phyloP scores from a whole-genome alignment of 2,888 invertebrate species.

The Drosophila neotestacea region DNA sequence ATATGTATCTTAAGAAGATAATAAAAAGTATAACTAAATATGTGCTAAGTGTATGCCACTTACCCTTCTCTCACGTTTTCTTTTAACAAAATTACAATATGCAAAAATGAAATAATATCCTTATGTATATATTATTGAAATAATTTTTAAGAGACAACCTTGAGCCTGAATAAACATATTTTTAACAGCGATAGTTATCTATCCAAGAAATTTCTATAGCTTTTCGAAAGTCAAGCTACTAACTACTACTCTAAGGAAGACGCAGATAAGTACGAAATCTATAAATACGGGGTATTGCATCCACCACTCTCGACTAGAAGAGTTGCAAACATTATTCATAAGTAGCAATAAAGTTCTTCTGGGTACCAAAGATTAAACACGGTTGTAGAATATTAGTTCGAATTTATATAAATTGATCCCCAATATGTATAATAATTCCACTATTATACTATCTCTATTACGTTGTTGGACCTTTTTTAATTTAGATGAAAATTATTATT shows the following conservation, averaged over 20 bases:
- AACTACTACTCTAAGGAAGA: not conserved
- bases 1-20: slow-evolving; percentile 36
- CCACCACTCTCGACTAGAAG: no score
- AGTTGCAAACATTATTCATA: no score
- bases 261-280: not conserved
- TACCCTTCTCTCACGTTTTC: slow-evolving; percentile 21
- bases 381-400: no score
- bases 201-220: not conserved
- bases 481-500: not conserved
- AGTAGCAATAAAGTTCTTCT: no score
- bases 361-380: no score
- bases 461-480: not conserved
- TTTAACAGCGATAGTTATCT: not conserved
- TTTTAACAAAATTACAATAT: slow-evolving; percentile 7
- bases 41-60: slow-evolving; percentile 73
- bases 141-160: not conserved
- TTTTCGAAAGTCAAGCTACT: not conserved
- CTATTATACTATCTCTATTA: no score
- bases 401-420: no score
- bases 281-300: no score
- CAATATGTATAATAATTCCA: no score
- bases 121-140: slow-evolving; percentile 1
- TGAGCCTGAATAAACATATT: not conserved
- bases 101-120: not conserved
- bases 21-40: slow-evolving; percentile 70